Evolutionary conservation across 2,888 invertebrate genomes (phyloP).

Genomic region (Eupeodes latifasciatus): DNA sequence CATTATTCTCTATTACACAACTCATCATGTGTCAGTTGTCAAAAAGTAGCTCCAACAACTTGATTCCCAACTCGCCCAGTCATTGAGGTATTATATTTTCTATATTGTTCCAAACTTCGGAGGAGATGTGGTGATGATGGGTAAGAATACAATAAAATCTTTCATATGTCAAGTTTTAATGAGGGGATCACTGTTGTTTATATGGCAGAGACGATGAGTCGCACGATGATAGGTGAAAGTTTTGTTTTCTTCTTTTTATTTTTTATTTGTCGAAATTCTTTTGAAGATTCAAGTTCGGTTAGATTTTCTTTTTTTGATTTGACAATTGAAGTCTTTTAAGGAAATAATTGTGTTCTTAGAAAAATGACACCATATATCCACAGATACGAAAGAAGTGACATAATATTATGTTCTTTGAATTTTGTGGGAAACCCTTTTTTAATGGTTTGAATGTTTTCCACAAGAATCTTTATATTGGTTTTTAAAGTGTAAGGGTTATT

Average conservation of each 20-base stretch:
- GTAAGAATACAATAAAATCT: conserved; percentile 42
- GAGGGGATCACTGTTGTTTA: conserved; percentile 59
- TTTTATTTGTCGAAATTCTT: conserved; percentile 14
- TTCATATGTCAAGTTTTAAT: conserved; percentile 42
- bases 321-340: neutral
- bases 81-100: conserved; percentile 44
- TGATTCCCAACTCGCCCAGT: conserved; percentile 59
- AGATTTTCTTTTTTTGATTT: neutral
- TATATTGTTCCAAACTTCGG: conserved; percentile 30
- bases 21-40: conserved; percentile 58
- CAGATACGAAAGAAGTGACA: conserved; percentile 1
- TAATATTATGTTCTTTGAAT: neutral
- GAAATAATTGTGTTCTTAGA: conserved; percentile 17
- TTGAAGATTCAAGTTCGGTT: neutral
- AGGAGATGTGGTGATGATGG: conserved; percentile 13
- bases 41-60: conserved; percentile 36
- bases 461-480: too few relatives aligned
- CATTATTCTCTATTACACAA: conserved; percentile 72
- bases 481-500: too few relatives aligned
- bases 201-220: conserved; percentile 50
- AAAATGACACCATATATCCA: conserved; percentile 17
- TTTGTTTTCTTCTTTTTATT: conserved; percentile 15
- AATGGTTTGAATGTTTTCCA: too few relatives aligned
- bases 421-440: conserved; percentile 17
- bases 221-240: conserved; percentile 73